Base-by-base conservation (phyloP, 2,113 vertebrate species). In the Chrysemys picta region DNA sequence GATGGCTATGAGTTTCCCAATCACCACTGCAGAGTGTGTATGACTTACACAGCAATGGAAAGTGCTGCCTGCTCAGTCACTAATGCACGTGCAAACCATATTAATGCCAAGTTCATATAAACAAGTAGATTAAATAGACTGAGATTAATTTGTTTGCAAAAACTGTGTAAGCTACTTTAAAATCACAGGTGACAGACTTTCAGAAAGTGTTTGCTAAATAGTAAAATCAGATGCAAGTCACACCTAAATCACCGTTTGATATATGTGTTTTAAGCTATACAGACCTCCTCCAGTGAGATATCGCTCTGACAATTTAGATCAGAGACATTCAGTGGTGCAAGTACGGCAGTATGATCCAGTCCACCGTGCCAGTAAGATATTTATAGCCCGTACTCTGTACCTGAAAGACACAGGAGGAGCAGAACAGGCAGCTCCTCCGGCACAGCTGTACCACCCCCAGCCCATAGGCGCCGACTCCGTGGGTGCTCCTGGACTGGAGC, bases 181-280 rank as follows among this genome's bases (percentile, higher is more conserved):
- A 87, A 10, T 31, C 76, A 82, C 31, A 89, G 82, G 75, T 84
- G 79, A 87, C 50, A 69, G 89, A 80, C 93, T 16, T 79, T 91
- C 69, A 91, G 54, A 85, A 94, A 54, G 49, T 78, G 54, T 91
- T 96, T 86, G 57, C 90, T 69, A 65, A 88, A n/a, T 85, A 91
- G 81, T 65, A 79, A 91, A 95, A 76, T 22, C 49, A 95, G 85
- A 78, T 6, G 3, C 19, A 50, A 93, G 22, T 84, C 85, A 59
- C 35, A 21, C 16, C 3, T 82, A 88, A 80, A 91, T 79, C 83
- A 54, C 53, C 10, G 22, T 81, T 50, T 85, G 27, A 50, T n/a
- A 5, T 12, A 27, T 1, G n/a, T 91, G 27, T 3, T 35, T 10
- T 47, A 89, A 83, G 17, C 31, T 91, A 52, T 80, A 19, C 85